Conservation (phyloP, 2,888 invertebrate genomes). For the Sthenelais limicola region DNA sequence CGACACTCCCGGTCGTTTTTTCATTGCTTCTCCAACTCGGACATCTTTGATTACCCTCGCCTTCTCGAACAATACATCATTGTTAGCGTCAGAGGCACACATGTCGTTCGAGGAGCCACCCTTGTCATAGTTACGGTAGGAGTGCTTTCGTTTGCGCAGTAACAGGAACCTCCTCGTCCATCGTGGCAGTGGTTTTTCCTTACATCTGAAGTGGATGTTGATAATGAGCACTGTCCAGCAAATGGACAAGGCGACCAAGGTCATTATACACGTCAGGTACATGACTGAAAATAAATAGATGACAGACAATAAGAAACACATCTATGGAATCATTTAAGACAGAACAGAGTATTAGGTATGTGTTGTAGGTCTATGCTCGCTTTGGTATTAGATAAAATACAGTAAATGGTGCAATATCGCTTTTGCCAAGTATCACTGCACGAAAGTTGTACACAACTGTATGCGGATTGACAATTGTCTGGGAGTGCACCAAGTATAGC, state of each 20-base stretch:
- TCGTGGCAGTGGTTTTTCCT: background rate
- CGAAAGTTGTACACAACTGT: too few relatives aligned
- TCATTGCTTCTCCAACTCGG: background rate
- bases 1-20: slow-evolving; percentile 7
- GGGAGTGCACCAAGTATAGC: too few relatives aligned
- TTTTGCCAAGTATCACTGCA: too few relatives aligned
- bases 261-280: slow-evolving; percentile 32
- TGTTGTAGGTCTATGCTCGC: too few relatives aligned
- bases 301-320: background rate
- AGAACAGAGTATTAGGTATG: too few relatives aligned
- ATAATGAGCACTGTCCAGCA: slow-evolving; percentile 27
- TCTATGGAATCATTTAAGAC: too few relatives aligned
- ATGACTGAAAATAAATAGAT: slow-evolving; percentile 17
- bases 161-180: slow-evolving; percentile 14
- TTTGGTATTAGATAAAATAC: too few relatives aligned
- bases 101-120: background rate
- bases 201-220: slow-evolving; percentile 17
- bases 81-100: too few relatives aligned
- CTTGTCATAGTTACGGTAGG: background rate
- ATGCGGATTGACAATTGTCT: too few relatives aligned
- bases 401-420: too few relatives aligned
- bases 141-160: background rate
- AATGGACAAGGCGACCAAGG: slow-evolving; percentile 2
- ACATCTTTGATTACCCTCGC: slow-evolving; percentile 14
- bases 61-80: too few relatives aligned